These are phyloP conservation scores for Vimba vimba DNA, from an alignment of 2,113 vertebrate species.

Conservation along the genomic window DNA sequence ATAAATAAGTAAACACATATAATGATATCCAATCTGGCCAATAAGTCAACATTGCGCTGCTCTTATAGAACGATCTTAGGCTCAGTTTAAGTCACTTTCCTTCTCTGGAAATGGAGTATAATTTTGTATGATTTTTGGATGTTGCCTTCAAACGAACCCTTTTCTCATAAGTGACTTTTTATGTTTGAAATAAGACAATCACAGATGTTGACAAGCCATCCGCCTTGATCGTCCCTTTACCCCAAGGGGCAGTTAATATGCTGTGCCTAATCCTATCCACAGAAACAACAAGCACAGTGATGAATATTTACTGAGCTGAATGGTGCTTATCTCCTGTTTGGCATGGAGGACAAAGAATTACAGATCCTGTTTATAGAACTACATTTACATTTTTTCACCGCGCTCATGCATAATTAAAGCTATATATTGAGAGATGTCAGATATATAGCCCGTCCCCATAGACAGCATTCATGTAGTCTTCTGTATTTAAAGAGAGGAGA, in stretches of 20 bases:
- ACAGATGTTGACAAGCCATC: slow-evolving; percentile 13
- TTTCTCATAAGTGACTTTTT: not conserved
- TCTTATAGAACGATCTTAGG: too few relatives aligned
- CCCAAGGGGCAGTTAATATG: slow-evolving; percentile 44
- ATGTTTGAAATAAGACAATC: not conserved
- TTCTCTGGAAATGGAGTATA: not conserved
- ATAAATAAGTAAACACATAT: slow-evolving; percentile 41
- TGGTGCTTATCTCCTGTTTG: slow-evolving; percentile 40
- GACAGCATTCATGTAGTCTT: not conserved
- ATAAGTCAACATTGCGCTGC: not conserved
- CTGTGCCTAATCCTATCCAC: slow-evolving; percentile 47
- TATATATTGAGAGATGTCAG: slow-evolving; percentile 28
- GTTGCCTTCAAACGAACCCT: not conserved
- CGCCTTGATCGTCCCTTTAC: slow-evolving; percentile 21
- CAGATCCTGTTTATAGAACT: slow-evolving; percentile 27
- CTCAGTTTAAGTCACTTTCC: not conserved
- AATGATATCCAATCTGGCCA: slow-evolving; percentile 32
- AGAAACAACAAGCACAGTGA: slow-evolving; percentile 42
- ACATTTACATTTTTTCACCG: slow-evolving; percentile 15
- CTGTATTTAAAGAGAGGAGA: not conserved
- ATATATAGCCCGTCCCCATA: slow-evolving; percentile 19
- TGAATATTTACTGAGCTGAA: slow-evolving; percentile 38
- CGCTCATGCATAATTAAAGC: slow-evolving; percentile 31
- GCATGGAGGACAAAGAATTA: slow-evolving; percentile 21
- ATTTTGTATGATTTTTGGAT: not conserved